Conservation (phyloP, 2,888 invertebrate genomes). For the Fissipunctia ypsillon region DNA sequence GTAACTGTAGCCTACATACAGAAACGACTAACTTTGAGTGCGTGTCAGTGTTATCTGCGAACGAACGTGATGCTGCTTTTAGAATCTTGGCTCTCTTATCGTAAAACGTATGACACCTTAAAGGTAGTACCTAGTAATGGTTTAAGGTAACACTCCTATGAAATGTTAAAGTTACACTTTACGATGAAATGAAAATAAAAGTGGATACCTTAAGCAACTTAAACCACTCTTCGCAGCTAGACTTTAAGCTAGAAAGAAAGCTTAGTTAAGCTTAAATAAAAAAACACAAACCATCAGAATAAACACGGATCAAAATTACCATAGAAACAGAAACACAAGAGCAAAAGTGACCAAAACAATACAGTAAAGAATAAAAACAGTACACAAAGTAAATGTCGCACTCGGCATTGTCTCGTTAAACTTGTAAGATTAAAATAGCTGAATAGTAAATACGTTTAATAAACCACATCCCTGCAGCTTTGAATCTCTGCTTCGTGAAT, state of each 20-base stretch:
- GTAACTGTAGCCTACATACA: conserved; percentile 29
- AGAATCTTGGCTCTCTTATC: conserved; percentile 1
- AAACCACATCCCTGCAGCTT: conserved; percentile 50
- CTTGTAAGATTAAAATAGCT: conserved; percentile 63
- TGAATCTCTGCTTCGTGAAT: conserved; percentile 45
- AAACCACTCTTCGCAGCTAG: too few species aligned
- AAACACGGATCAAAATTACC: neutral
- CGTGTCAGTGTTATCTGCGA: conserved; percentile 8
- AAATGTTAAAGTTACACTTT: too few species aligned
- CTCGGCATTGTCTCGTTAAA: conserved; percentile 47
- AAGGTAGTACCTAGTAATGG: neutral
- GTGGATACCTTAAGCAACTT: neutral
- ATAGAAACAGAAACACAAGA: neutral
- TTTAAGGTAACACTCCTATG: too few species aligned
- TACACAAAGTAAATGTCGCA: conserved; percentile 36
- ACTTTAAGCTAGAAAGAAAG: neutral
- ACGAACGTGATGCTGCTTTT: neutral
- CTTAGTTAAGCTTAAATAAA: neutral
- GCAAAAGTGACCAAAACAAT: conserved; percentile 7
- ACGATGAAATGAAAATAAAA: neutral
- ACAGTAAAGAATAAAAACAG: conserved; percentile 21
- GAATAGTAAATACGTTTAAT: conserved; percentile 62
- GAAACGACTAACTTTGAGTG: conserved; percentile 26
- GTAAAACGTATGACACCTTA: too few species aligned
- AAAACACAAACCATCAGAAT: neutral